Conservation (phyloP, 2,888 invertebrate species). For the Subacronicta megacephala region DNA sequence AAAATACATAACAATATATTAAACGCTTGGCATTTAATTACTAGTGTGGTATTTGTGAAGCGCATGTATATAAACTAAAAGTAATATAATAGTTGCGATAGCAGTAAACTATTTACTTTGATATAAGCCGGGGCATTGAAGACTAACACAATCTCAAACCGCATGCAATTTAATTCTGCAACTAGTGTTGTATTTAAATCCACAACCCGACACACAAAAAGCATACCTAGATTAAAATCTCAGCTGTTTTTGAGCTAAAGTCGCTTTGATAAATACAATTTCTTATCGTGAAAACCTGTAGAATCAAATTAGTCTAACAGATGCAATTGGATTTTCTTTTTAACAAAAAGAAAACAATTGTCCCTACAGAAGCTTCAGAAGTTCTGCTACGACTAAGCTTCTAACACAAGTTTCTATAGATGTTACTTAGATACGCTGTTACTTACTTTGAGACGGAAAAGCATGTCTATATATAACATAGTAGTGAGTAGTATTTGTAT, state of each 20-base stretch:
- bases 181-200: conserved; percentile 5
- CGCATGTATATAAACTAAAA: conserved; percentile 22
- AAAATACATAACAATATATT: conserved; percentile 33
- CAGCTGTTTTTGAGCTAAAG: neutral
- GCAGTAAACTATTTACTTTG: conserved; percentile 3
- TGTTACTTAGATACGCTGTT: conserved; percentile 19
- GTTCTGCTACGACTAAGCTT: conserved; percentile 5
- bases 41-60: conserved; percentile 23
- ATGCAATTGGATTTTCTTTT: conserved; percentile 12
- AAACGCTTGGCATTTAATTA: conserved; percentile 26
- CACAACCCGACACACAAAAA: neutral
- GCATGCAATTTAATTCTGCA: conserved; percentile 5
- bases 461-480: conserved; percentile 8
- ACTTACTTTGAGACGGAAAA: conserved; percentile 23
- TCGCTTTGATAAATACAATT: conserved; percentile 27
- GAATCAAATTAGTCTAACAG: conserved; percentile 27
- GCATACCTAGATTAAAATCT: neutral
- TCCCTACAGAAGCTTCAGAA: conserved; percentile 11
- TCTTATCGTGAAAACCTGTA: conserved; percentile 9
- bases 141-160: neutral
- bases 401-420: conserved; percentile 17
- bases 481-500: conserved; percentile 11
- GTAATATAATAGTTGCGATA: conserved; percentile 17
- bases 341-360: conserved; percentile 33
- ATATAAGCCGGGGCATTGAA: conserved; percentile 8